Evolutionary conservation across 2,797 vertebrate genomes (phyloP), one percentile per base, ranked within the genome.

Genomic region (Morus bassanus): DNA sequence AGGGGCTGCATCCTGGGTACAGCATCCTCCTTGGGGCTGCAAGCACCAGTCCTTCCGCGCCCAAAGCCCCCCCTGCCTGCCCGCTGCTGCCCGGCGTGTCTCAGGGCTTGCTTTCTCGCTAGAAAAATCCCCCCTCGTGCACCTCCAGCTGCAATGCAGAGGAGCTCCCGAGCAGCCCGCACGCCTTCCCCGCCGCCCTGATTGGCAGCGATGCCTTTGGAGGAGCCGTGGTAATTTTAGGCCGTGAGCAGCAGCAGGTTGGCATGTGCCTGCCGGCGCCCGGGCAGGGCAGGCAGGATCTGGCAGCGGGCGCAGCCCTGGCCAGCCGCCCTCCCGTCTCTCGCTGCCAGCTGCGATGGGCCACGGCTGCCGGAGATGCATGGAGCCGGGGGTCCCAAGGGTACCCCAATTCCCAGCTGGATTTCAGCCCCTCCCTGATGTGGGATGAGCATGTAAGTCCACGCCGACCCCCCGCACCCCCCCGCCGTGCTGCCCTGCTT

Each of bases 71-170:
- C 18, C 28, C 22, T 15, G 65, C 45, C 23, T 22, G 70, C 41
- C 59, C 17, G 24, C 78, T 23, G 33, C 69, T 33, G 13, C 59
- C 41, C 5, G 11, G 17, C 6, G 5, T 6, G 43, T 18, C 70
- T 33, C 54, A 0, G 43, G 56, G 43, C 9, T 73, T 1, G 28
- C 11, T 53, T 50, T 53, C 50, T 54, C 48, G 2, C 30, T n/a
- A 70, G 60, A 35, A 63, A 41, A 61, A 78, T 24, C 13, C 75
- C 64, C 33, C 39, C 45, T 48, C 23, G 10, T 17, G 3, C 70
- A 18, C 57, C 74, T 87, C 88, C 95, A 91, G 94, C 94, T 93
- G 95, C 95, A 94, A 93, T 94, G 94, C 95, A 92, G 95, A 93
- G 94, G 86, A 90, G 88, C 88, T 90, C 53, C 92, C 18, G 30